Evolutionary conservation across 2,113 vertebrate species (phyloP).

Genomic region (Halichoeres trimaculatus): DNA sequence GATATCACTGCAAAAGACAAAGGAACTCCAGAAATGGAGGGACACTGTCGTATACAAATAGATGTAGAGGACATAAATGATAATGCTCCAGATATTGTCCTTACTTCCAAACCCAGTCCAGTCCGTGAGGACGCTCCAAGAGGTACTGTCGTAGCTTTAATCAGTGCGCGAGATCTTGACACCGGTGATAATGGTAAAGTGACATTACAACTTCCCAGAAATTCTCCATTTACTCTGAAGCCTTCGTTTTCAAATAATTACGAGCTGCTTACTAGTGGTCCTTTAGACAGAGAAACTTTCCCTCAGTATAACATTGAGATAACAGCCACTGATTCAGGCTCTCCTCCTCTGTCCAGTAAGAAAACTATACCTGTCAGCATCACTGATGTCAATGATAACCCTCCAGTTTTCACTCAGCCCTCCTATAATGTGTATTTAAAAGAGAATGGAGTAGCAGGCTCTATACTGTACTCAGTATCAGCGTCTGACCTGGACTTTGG

Average conservation of each 20-base stretch:
- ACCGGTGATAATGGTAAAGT: constrained; percentile 68
- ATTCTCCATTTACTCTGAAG: constrained; percentile 60
- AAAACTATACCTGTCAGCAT: constrained; percentile 79
- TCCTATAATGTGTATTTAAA: constrained; percentile 63
- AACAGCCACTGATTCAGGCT: constrained; percentile 83
- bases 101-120: constrained; percentile 68
- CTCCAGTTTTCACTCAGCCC: constrained; percentile 80
- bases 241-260: constrained; percentile 71
- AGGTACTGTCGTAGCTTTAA: constrained; percentile 75
- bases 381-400: constrained; percentile 86
- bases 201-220: neutral
- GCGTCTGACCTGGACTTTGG: constrained; percentile 84
- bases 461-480: constrained; percentile 66
- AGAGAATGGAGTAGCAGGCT: constrained; percentile 61
- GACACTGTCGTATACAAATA: constrained; percentile 70
- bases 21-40: constrained; percentile 72
- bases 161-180: constrained; percentile 69
- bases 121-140: constrained; percentile 63
- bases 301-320: constrained; percentile 67
- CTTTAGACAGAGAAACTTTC: constrained; percentile 66
- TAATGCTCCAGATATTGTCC: constrained; percentile 74
- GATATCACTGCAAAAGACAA: constrained; percentile 77
- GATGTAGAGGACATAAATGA: constrained; percentile 78
- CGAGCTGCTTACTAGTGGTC: constrained; percentile 53
- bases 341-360: constrained; percentile 81